These are phyloP conservation scores for Nomada fabriciana DNA, from an alignment of 2,888 invertebrate species.

Conservation along the genomic window DNA sequence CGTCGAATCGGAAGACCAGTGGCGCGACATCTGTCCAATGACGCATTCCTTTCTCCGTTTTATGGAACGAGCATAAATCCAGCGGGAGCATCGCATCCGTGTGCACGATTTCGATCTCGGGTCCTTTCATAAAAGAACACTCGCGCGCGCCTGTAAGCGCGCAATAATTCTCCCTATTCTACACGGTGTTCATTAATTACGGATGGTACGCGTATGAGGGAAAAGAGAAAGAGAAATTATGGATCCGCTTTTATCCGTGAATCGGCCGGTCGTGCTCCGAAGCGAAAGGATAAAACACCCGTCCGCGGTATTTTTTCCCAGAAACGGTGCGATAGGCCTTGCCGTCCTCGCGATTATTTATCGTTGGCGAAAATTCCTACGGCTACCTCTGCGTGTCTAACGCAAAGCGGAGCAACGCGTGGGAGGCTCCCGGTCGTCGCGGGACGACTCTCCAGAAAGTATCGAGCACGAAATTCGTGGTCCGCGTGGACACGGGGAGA, in stretches of 20 bases:
- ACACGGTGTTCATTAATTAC: slow-evolving; percentile 79
- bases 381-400: background rate
- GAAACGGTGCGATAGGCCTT: slow-evolving; percentile 60
- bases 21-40: slow-evolving; percentile 59
- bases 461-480: background rate
- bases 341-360: slow-evolving; percentile 58
- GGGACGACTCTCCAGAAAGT: background rate
- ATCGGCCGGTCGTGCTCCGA: slow-evolving; percentile 62
- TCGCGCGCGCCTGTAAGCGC: slow-evolving; percentile 68
- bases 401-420: slow-evolving; percentile 17
- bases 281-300: slow-evolving; percentile 56
- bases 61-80: slow-evolving; percentile 67
- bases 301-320: slow-evolving; percentile 54
- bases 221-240: slow-evolving; percentile 77
- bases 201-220: slow-evolving; percentile 56
- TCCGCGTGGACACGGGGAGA: background rate
- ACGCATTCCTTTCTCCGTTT: slow-evolving; percentile 65
- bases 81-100: slow-evolving; percentile 45
- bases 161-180: slow-evolving; percentile 79
- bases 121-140: slow-evolving; percentile 71
- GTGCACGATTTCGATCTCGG: slow-evolving; percentile 72
- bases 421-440: background rate
- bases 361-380: slow-evolving; percentile 53
- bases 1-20: slow-evolving; percentile 47
- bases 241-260: slow-evolving; percentile 77